Base-by-base conservation (phyloP, 2,888 invertebrate species). In the Scaptomyza polygonia region DNA sequence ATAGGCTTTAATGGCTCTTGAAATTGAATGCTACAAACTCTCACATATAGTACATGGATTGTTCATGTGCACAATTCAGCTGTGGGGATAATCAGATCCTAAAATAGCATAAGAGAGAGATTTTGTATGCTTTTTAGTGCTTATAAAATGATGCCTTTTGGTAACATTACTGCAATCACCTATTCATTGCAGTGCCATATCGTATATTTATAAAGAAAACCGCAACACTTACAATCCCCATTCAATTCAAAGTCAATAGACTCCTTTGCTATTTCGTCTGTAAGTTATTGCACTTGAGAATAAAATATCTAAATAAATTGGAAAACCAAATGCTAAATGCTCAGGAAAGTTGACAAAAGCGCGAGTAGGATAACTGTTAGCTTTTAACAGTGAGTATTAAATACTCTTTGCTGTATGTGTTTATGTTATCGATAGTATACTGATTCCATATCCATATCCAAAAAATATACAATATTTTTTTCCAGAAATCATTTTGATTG, bases 1-100 rank as follows among this genome's bases (percentile, higher is more conserved):
- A 83, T 77, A 65, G 72, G 75, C 79, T 77, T 79, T 84, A 88
- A 87, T 88, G 88, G 75, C 84, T 88, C 87, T 79, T 79, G 85
- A 87, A 87, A 87, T 88, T 81, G 76, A 81, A 76, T 75, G 57
- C 30, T 34, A 57, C 44, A 43, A 44, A 52, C 51, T 16, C 1
- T 14, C 42, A 39, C 42, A 43, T 42, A 40, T 30, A 25, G 25
- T 5, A 25, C 29, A 1, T 34, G 53, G 53, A 30, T 30, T 53
- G n/a, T 27, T 27, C 21, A 36, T 14, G 12, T 21, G 5, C 3
- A 5, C 3, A 21, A 49, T 58, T 67, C 12, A 30, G 44, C 44
- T 40, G 55, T 36, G 67, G 61, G 59, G 64, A 44, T 62, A 66
- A 58, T 45, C 21, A 61, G 61, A 34, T 65, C 62, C 63, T 45